Evolutionary conservation across 1,140 invertebrate species (phyloP), one percentile per base, ranked within the genome.

Genomic region (Capitella teleta): DNA sequence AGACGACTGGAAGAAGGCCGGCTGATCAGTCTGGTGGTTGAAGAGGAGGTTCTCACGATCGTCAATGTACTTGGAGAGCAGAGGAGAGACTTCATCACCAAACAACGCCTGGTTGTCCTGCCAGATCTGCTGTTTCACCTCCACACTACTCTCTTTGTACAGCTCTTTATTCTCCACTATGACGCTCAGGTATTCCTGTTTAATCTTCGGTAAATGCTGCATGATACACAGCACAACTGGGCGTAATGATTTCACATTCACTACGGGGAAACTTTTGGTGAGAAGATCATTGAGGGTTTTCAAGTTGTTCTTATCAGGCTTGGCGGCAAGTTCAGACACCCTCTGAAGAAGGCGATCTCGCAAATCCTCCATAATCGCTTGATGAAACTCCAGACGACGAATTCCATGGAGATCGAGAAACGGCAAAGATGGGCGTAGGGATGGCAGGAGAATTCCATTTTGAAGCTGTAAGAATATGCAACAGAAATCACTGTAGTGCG

Each of bases 101-200:
- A 96, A 96, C 30, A 96, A 70, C 26, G 87, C 87, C 67, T 96
- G 92, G 73, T 96, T 94, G 60, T 96, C 89, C 64, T 92, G 88
- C 93, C 93, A 98, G 49, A 98, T 96, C 67, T 97, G 92, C 41
- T 92, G 75, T 72, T 97, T 97, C 0, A 97, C 91, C 76, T 95
- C 90, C 2, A 90, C 93, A 59, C 95, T 87, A 19, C 90, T 92
- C 54, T 93, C 89, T 57, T 85, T 83, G 68, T 97, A 97, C 0
- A 97, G 70, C 64, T 93, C 87, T 57, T 86, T 83, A 67, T 98
- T 91, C 44, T 84, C 76, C 0, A 95, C 70, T 63, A 94, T 73
- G 25, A 91, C 82, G 63, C 82, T 80, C 19, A 96, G 74, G 72
- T 88, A 89, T 65, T 90, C 88, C 55, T 95, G 89, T 62, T 96